phyloP scores from a whole-genome alignment of 2,888 invertebrate genomes.

The Ectobius pallidus region DNA sequence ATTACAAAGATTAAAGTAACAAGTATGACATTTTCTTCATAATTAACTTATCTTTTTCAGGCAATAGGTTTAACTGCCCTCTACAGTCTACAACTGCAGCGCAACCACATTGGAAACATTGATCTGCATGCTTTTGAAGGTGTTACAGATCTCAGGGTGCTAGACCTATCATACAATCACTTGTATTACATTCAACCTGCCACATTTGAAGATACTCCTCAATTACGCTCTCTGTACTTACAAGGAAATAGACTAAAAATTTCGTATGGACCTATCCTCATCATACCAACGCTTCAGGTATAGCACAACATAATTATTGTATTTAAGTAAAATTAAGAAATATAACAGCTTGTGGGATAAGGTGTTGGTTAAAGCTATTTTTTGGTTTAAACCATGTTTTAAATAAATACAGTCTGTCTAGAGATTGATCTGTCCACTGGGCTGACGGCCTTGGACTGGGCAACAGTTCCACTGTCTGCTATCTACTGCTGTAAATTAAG shows the following conservation, averaged over 20 bases:
- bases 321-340: too few species aligned
- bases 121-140: slow-evolving; percentile 56
- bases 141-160: slow-evolving; percentile 54
- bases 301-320: too few species aligned
- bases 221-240: neutral
- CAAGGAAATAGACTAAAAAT: slow-evolving; percentile 8
- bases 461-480: too few species aligned
- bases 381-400: too few species aligned
- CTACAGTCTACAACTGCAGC: slow-evolving; percentile 53
- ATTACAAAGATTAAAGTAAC: too few species aligned
- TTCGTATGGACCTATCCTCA: slow-evolving; percentile 47
- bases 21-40: too few species aligned
- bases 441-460: too few species aligned
- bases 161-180: slow-evolving; percentile 58
- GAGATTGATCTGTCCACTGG: too few species aligned
- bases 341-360: too few species aligned
- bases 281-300: slow-evolving; percentile 50
- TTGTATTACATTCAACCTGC: slow-evolving; percentile 54
- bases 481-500: too few species aligned
- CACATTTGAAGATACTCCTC: slow-evolving; percentile 51
- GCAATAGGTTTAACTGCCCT: slow-evolving; percentile 48
- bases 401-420: too few species aligned
- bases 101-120: slow-evolving; percentile 57
- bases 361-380: too few species aligned
- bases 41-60: slow-evolving; percentile 45